Percentiles rank a stretch among this genome's conserved stretches.
Conservation (phyloP, 2,113 vertebrate genomes). For the Menura novaehollandiae region DNA sequence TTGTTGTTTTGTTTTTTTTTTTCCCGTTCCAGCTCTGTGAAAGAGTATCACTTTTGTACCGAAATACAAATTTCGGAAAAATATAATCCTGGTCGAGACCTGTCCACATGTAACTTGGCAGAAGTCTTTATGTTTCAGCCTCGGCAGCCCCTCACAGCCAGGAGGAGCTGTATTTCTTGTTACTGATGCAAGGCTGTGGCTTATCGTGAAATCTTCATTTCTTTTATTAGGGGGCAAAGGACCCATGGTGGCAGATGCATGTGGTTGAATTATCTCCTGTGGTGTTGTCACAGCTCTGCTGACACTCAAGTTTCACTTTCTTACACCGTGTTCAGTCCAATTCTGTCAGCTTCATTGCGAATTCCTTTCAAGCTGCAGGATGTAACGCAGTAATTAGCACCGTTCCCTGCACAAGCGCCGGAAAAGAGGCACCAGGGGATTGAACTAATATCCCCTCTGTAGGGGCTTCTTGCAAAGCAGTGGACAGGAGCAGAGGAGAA, state of each 20-base stretch:
- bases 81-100: not conserved
- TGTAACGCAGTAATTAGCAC: not conserved
- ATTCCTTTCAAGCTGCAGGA: constrained; percentile 46
- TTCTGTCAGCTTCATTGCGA: not conserved
- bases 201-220: not conserved
- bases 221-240: not conserved
- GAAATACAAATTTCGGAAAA: not conserved
- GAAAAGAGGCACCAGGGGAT: constrained; percentile 12
- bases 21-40: not conserved
- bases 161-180: constrained; percentile 14
- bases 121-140: not conserved
- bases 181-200: not conserved
- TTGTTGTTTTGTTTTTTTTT: too few species aligned
- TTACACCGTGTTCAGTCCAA: not conserved
- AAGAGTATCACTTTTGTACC: not conserved
- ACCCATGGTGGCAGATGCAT: not conserved
- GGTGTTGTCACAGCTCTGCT: not conserved
- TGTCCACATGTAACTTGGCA: not conserved
- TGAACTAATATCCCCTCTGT: constrained; percentile 13
- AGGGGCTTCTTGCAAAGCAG: not conserved
- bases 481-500: not conserved
- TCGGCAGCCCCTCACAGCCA: not conserved
- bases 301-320: not conserved
- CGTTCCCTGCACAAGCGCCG: not conserved
- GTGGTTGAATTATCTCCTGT: not conserved